phyloP scores from a whole-genome alignment of 2,113 vertebrate genomes.

The Tupaia chinensis region DNA sequence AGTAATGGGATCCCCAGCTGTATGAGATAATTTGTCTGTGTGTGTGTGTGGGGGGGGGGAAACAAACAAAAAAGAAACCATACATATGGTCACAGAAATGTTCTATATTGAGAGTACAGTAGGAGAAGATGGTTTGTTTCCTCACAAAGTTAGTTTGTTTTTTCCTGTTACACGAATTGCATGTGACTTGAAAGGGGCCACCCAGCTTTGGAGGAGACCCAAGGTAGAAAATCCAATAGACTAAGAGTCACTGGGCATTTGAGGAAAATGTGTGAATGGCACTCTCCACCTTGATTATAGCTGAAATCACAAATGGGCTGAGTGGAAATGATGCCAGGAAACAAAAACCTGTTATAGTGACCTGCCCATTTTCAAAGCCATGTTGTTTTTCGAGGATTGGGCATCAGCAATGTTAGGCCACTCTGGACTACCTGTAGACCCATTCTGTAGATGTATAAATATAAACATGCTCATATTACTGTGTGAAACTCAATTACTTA shows the following conservation, averaged over 20 bases:
- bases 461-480: neutral
- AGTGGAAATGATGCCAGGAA: neutral
- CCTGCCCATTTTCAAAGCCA: too few relatives aligned
- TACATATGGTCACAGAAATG: neutral
- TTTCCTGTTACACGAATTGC: neutral
- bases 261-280: neutral
- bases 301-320: neutral
- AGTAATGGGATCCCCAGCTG: neutral
- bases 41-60: too few relatives aligned
- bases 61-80: neutral
- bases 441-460: fast-evolving
- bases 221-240: neutral
- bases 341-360: neutral
- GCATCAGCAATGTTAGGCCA: neutral
- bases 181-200: neutral
- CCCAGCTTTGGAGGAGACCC: neutral
- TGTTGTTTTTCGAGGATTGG: neutral
- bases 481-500: neutral
- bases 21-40: neutral
- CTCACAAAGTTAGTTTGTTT: neutral
- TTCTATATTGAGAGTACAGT: neutral
- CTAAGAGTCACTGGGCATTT: neutral
- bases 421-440: neutral
- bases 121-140: neutral
- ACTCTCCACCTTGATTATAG: neutral